Base-by-base conservation (phyloP, 1,140 invertebrate species). In the Anadara kagoshimensis region DNA sequence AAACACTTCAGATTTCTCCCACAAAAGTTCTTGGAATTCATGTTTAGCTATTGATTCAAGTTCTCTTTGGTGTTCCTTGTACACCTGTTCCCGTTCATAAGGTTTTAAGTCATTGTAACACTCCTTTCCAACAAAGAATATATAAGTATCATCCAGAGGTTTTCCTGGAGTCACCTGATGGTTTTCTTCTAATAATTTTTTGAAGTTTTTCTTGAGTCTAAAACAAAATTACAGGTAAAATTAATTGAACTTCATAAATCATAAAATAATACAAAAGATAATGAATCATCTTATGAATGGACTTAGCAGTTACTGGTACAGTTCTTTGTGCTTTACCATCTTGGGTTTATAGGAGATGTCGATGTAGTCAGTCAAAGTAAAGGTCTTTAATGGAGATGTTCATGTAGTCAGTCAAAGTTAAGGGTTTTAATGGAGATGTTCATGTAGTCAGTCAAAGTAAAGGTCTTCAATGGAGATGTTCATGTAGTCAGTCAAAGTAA, bases 1-100 rank as follows among this genome's bases (percentile, higher is more conserved):
- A 91, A 99, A 99, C 59, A 98, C 90, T 88, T 97, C 95, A 0
- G 96, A 96, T 88, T 98, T 94, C 89, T 99, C 98, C 83, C 98
- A 88, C 57, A 99, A 89, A 56, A 99, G 88, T 91, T 99, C 97
- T 91, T 97, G 89, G 86, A 98, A 97, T 89, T 98, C 97, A 76
- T 95, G 93, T 88, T 97, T 96, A 41, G 97, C 96, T 84, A 94
- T 93, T 82, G 96, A 93, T 84, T 96, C 95, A 61, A 99, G 93
- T 86, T 97, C 95, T 79, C 94, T 92, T 90, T 99, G 97, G 90
- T 98, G 96, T 72, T 95, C 93, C 79, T 98, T 96, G 89, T 98
- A 99, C 81, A 99, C 97, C 81, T 95, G 92, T 84, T 95, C 93
- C 83, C 96, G 95, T 86, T 98, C 97, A 58, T 94, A 92, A 84